A percentile compares a stretch with the other conserved stretches of the same genome.
Conservation (phyloP, 1,140 invertebrate species). For the Maconellicoccus hirsutus region DNA sequence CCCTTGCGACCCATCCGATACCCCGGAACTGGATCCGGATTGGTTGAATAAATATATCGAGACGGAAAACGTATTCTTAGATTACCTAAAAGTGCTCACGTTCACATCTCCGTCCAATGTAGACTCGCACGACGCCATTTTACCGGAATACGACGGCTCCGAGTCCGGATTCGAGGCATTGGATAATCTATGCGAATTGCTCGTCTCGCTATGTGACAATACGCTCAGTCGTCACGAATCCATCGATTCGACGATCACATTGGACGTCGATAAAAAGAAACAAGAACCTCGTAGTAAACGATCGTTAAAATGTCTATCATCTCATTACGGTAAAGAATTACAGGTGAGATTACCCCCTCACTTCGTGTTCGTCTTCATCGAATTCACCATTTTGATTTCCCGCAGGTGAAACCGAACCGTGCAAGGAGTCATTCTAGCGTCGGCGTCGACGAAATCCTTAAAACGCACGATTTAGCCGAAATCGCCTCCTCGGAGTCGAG, state of each 20-base stretch:
- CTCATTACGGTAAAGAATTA: neutral
- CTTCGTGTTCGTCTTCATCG: too few relatives aligned
- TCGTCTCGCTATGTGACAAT: neutral
- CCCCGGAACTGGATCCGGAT: neutral
- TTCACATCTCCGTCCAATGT: neutral
- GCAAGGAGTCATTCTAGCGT: conserved; percentile 4
- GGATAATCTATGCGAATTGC: neutral
- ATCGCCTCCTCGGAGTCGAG: neutral
- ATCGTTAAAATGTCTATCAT: neutral
- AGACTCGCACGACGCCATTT: neutral
- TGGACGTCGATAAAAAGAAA: neutral
- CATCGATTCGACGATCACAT: neutral
- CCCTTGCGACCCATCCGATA: neutral
- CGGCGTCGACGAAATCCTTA: conserved; percentile 9
- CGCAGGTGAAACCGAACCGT: conserved; percentile 4
- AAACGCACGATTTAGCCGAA: neutral
- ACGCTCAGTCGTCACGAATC: neutral
- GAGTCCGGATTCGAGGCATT: neutral
- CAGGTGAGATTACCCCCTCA: neutral
- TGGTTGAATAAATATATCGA: neutral
- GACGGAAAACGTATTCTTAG: conserved; percentile 4
- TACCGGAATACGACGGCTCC: neutral
- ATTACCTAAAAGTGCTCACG: neutral
- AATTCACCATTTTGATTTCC: too few relatives aligned
- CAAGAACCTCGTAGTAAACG: neutral